phyloP scores from a whole-genome alignment of 2,113 vertebrate genomes.

The Neogobius melanostomus region DNA sequence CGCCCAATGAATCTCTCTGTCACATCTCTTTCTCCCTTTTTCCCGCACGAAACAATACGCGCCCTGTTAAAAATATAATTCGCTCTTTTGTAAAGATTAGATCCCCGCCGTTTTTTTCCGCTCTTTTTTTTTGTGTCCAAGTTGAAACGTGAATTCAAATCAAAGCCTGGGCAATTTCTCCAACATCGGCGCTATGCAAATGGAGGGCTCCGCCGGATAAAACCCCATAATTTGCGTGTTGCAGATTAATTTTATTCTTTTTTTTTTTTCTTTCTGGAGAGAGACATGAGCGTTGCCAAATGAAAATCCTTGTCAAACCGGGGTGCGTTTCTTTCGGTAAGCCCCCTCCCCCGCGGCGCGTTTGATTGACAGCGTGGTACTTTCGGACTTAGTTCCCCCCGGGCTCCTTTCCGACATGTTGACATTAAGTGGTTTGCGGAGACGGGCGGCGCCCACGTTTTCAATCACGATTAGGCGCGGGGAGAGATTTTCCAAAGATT shows the following conservation, averaged over 20 bases:
- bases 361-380: constrained; percentile 79
- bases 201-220: constrained; percentile 74
- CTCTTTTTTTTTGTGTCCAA: constrained; percentile 42
- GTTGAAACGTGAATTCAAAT: constrained; percentile 73
- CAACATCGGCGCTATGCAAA: constrained; percentile 75
- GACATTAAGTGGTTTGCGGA: constrained; percentile 78
- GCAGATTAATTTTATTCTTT: neutral
- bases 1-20: constrained; percentile 70
- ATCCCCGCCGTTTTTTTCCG: constrained; percentile 43
- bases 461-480: constrained; percentile 79
- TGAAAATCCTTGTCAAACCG: constrained; percentile 79
- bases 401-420: constrained; percentile 75
- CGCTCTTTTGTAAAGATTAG: constrained; percentile 74
- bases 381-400: constrained; percentile 79
- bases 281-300: constrained; percentile 75
- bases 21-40: constrained; percentile 48
- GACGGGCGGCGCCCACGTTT: constrained; percentile 75
- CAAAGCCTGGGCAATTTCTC: constrained; percentile 59
- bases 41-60: constrained; percentile 69
- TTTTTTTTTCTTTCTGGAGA: constrained; percentile 41
- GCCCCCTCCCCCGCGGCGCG: constrained; percentile 67
- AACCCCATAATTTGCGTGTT: constrained; percentile 74
- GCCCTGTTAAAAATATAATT: constrained; percentile 67
- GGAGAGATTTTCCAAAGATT: constrained; percentile 44
- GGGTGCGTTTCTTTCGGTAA: constrained; percentile 67